Evolutionary conservation across 1,140 invertebrate species (phyloP).

Genomic region (Ooceraea biroi): DNA sequence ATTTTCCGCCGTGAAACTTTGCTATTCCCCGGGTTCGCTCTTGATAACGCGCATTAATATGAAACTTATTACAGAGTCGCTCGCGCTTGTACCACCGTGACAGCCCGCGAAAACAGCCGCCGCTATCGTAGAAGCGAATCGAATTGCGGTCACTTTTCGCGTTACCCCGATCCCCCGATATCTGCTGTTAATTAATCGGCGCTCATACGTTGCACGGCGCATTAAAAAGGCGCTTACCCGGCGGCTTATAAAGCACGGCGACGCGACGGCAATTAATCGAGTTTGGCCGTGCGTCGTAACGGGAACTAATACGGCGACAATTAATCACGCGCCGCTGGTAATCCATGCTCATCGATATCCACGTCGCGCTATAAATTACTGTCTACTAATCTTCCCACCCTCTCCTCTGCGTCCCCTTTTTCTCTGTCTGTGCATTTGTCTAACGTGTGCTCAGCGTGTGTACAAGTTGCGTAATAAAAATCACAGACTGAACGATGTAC

Average conservation of each 20-base stretch:
- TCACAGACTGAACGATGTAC: neutral
- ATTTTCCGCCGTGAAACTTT: slow-evolving; percentile 53
- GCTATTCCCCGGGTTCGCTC: slow-evolving; percentile 20
- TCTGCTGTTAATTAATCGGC: slow-evolving; percentile 54
- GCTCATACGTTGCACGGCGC: slow-evolving; percentile 8
- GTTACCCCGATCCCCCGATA: slow-evolving; percentile 21
- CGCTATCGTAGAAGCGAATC: slow-evolving; percentile 44
- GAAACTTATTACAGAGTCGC: slow-evolving; percentile 31
- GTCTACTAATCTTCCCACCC: slow-evolving; percentile 22
- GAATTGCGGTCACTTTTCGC: slow-evolving; percentile 22
- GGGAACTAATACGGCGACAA: slow-evolving; percentile 69
- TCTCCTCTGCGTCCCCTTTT: neutral
- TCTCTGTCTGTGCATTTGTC: slow-evolving; percentile 15
- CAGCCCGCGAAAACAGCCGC: slow-evolving; percentile 35
- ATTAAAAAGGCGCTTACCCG: slow-evolving; percentile 59
- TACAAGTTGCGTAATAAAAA: slow-evolving; percentile 17
- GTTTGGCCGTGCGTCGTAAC: slow-evolving; percentile 60
- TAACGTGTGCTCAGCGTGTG: slow-evolving; percentile 18
- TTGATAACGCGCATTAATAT: slow-evolving; percentile 52
- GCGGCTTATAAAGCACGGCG: slow-evolving; percentile 22
- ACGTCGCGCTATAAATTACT: slow-evolving; percentile 63
- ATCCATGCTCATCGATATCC: slow-evolving; percentile 69
- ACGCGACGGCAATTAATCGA: slow-evolving; percentile 70
- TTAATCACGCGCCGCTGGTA: slow-evolving; percentile 69
- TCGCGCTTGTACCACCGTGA: neutral